Percentiles rank a stretch among this genome's conserved stretches.
Conservation (phyloP, 2,797 vertebrate species). For the Gambelia wislizenii region DNA sequence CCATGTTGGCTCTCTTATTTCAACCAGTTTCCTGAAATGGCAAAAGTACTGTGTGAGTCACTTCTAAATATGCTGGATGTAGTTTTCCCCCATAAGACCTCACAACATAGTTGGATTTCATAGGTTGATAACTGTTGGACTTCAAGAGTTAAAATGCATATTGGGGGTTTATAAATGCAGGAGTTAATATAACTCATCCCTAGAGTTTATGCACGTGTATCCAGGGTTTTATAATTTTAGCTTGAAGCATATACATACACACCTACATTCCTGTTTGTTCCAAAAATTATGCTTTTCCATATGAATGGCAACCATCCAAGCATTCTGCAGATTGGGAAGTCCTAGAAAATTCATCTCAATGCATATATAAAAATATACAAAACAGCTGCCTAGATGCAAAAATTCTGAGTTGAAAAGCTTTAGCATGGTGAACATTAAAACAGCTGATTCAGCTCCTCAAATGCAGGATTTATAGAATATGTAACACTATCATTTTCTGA, state of each 20-base stretch:
- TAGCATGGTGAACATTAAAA: conserved; percentile 67
- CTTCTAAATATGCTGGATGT: background rate
- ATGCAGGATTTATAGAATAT: conserved; percentile 68
- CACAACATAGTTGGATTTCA: background rate
- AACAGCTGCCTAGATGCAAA: conserved; percentile 43
- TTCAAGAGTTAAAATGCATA: background rate
- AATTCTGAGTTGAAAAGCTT: conserved; percentile 40
- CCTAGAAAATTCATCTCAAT: conserved; percentile 14
- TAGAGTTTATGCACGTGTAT: background rate
- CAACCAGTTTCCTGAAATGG: conserved; percentile 1
- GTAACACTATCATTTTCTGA: conserved; percentile 63
- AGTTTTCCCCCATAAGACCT: background rate
- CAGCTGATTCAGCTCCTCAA: conserved; percentile 68
- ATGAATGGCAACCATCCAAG: conserved; percentile 10
- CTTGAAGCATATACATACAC: background rate
- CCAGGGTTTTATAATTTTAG: conserved; percentile 8
- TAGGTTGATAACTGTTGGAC: background rate
- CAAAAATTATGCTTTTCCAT: background rate
- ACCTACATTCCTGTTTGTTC: background rate
- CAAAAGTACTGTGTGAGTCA: background rate
- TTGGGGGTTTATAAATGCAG: background rate
- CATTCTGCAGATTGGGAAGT: conserved; percentile 2
- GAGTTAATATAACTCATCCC: background rate
- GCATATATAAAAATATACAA: conserved; percentile 14
- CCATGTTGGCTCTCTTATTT: background rate